Conservation (phyloP, 2,797 vertebrate genomes). For the Poliocrania exsul region DNA sequence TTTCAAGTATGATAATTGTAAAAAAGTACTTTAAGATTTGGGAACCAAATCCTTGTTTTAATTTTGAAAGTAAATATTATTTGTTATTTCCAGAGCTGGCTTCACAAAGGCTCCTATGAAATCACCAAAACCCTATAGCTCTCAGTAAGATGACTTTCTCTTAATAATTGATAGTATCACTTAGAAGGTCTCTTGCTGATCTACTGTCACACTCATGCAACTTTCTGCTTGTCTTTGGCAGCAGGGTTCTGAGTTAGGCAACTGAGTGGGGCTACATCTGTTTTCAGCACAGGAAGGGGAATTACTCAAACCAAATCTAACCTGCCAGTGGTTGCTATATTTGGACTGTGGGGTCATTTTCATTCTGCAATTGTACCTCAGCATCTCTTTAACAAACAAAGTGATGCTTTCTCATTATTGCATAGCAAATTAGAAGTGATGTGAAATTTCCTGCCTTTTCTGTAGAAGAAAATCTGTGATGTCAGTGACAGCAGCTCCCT, state of each 20-base stretch:
- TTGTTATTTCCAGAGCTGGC: background rate
- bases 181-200: background rate
- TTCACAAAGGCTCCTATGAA: background rate
- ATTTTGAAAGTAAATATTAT: background rate
- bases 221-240: background rate
- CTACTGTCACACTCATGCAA: background rate
- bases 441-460: conserved; percentile 83
- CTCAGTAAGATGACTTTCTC: background rate
- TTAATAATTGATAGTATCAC: background rate
- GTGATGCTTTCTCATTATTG: conserved; percentile 71
- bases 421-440: conserved; percentile 79
- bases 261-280: background rate
- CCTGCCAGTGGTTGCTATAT: conserved; percentile 2
- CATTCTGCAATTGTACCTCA: conserved; percentile 23
- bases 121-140: background rate
- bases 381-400: conserved; percentile 72
- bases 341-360: conserved; percentile 25
- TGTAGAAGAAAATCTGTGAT: conserved; percentile 77
- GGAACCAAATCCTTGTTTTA: background rate
- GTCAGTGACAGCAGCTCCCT: conserved; percentile 75
- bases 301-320: conserved; percentile 13
- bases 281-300: background rate
- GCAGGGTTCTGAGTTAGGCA: background rate
- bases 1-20: background rate
- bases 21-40: background rate